A percentile compares a stretch with the other conserved stretches of the same genome.
Evolutionary conservation across 2,113 vertebrate species (phyloP).

Genomic region (Eretmochelys imbricata): DNA sequence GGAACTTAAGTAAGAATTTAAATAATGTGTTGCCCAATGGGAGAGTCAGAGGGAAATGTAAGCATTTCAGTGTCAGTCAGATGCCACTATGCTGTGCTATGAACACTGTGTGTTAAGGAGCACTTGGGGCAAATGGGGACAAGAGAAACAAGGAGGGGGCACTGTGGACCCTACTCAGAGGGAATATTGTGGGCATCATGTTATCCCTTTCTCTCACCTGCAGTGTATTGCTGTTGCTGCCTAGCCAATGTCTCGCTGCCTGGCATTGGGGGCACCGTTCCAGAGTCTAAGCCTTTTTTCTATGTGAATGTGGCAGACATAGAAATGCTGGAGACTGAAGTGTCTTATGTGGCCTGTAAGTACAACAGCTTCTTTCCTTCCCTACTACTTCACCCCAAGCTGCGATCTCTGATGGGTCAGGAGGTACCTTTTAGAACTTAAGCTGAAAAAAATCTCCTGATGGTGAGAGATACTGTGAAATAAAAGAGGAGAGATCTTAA

Average conservation of each 20-base stretch:
- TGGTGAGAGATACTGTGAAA: neutral
- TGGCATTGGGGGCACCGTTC: slow-evolving; percentile 89
- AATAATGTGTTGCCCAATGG: neutral
- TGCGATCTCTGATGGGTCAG: neutral
- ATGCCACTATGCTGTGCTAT: neutral
- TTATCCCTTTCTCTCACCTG: neutral
- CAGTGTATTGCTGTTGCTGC: slow-evolving; percentile 98
- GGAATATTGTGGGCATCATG: neutral
- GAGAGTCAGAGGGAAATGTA: neutral
- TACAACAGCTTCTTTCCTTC: neutral
- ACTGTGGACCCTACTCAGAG: neutral
- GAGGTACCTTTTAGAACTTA: neutral
- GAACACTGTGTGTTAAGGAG: neutral
- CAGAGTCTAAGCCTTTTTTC: slow-evolving; percentile 96
- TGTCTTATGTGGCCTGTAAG: slow-evolving; percentile 98
- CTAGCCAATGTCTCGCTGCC: slow-evolving; percentile 95
- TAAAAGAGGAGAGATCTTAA: slow-evolving; percentile 13
- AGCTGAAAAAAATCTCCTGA: neutral
- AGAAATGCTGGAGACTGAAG: slow-evolving; percentile 89
- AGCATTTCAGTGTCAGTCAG: neutral
- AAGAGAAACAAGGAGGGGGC: neutral
- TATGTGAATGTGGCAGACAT: slow-evolving; percentile 98
- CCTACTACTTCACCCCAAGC: neutral
- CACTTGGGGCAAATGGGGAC: neutral
- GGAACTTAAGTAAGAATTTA: neutral